Evolutionary conservation across 2,113 vertebrate genomes (phyloP).

Genomic region (Hucho hucho): DNA sequence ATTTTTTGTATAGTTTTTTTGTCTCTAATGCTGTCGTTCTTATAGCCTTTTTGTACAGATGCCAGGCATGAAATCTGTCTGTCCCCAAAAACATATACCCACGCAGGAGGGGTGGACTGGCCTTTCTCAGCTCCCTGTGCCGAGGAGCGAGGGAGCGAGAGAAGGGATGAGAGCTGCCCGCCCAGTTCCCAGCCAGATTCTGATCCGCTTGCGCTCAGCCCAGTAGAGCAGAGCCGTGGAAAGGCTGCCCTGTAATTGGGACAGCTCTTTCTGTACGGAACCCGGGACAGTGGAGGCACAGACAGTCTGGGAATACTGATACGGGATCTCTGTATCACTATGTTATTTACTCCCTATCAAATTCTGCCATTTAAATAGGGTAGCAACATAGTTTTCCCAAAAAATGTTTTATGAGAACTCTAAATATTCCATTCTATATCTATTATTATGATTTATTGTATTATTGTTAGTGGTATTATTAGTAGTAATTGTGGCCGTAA

Average conservation of each 20-base stretch:
- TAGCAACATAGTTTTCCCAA: background rate
- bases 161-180: slow-evolving; percentile 13
- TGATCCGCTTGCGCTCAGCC: slow-evolving; percentile 42
- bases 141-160: slow-evolving; percentile 20
- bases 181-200: slow-evolving; percentile 47
- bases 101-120: slow-evolving; percentile 47
- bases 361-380: slow-evolving; percentile 1
- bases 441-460: background rate
- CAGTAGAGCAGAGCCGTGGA: slow-evolving; percentile 52
- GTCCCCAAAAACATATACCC: slow-evolving; percentile 54
- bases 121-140: slow-evolving; percentile 37
- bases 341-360: background rate
- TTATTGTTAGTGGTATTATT: background rate
- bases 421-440: background rate
- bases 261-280: slow-evolving; percentile 46
- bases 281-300: slow-evolving; percentile 7
- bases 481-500: background rate
- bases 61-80: slow-evolving; percentile 62
- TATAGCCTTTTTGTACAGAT: slow-evolving; percentile 40
- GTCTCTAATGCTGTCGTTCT: slow-evolving; percentile 25
- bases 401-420: background rate
- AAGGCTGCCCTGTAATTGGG: slow-evolving; percentile 53
- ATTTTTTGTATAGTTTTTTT: slow-evolving; percentile 29
- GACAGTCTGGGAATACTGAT: background rate
- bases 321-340: background rate